These are phyloP conservation scores for Electrona antarctica DNA, from an alignment of 2,113 vertebrate genomes.

Conservation along the genomic window DNA sequence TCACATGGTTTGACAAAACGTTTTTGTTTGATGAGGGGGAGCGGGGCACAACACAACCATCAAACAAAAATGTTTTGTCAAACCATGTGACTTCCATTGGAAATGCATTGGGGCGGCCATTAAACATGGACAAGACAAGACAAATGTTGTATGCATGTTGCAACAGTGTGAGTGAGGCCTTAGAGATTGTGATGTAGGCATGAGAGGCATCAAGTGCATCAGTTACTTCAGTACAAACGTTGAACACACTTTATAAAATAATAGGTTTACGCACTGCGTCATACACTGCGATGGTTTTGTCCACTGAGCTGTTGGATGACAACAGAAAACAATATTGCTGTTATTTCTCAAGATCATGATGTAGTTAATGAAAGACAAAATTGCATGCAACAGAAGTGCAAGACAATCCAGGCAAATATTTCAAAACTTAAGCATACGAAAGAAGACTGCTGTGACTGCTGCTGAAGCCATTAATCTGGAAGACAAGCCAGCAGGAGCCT, in stretches of 20 bases:
- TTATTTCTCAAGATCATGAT: background rate
- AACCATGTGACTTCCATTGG: too few species aligned
- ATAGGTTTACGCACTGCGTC: conserved; percentile 81
- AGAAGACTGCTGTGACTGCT: conserved; percentile 11
- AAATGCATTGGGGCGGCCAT: too few species aligned
- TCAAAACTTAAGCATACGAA: conserved; percentile 20
- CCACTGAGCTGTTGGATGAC: conserved; percentile 84
- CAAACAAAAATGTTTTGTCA: too few species aligned
- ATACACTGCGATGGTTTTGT: conserved; percentile 85
- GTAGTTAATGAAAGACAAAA: background rate
- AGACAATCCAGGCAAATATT: background rate
- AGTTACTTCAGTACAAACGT: background rate
- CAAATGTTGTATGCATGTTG: too few species aligned
- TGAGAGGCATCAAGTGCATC: background rate
- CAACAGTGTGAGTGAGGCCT: too few species aligned
- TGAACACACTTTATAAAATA: conserved; percentile 6
- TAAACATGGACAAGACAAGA: too few species aligned
- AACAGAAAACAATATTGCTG: conserved; percentile 24
- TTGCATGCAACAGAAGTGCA: too few species aligned
- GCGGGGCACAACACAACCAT: too few species aligned
- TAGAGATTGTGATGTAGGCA: background rate
- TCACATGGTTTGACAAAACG: too few species aligned
- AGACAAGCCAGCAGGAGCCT: background rate
- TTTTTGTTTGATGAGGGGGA: too few species aligned
- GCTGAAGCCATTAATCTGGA: conserved; percentile 23